Percentiles rank a stretch among this genome's conserved stretches.
Evolutionary conservation across 2,797 vertebrate species (phyloP).

Genomic region (Anguilla anguilla): DNA sequence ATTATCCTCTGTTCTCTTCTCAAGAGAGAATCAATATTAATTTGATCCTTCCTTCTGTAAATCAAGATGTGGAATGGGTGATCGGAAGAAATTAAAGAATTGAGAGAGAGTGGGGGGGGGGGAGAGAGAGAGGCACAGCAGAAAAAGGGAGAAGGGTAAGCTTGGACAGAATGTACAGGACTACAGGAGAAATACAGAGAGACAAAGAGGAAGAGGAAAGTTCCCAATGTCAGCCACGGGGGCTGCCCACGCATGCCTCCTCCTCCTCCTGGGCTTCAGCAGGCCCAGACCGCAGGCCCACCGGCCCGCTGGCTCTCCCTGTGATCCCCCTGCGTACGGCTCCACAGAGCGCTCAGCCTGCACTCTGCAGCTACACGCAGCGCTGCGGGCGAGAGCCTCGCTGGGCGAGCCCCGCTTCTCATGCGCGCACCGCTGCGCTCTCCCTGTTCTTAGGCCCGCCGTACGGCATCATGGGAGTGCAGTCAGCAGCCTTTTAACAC

Average conservation of each 20-base stretch:
- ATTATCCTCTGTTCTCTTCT: neutral
- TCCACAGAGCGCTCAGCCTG: neutral
- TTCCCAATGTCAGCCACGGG: neutral
- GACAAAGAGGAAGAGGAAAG: neutral
- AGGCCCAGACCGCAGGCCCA: neutral
- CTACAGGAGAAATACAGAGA: neutral
- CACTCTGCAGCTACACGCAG: neutral
- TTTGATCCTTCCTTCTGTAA: neutral
- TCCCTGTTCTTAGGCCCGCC: neutral
- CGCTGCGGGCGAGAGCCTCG: neutral
- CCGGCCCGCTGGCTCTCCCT: neutral
- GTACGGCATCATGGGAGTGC: neutral
- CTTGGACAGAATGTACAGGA: neutral
- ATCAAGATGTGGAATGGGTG: neutral
- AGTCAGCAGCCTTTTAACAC: neutral
- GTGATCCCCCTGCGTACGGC: neutral
- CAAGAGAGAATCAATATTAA: constrained; percentile 1
- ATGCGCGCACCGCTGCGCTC: neutral
- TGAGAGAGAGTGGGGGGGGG: neutral
- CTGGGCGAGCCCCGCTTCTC: neutral
- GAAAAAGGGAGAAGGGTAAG: neutral
- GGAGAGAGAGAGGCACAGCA: neutral
- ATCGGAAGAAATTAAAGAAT: neutral
- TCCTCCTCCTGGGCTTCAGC: constrained; percentile 13
- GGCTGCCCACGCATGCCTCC: constrained; percentile 9